These are phyloP conservation scores for Arizona elegans DNA, from an alignment of 2,113 vertebrate species.

Conservation along the genomic window DNA sequence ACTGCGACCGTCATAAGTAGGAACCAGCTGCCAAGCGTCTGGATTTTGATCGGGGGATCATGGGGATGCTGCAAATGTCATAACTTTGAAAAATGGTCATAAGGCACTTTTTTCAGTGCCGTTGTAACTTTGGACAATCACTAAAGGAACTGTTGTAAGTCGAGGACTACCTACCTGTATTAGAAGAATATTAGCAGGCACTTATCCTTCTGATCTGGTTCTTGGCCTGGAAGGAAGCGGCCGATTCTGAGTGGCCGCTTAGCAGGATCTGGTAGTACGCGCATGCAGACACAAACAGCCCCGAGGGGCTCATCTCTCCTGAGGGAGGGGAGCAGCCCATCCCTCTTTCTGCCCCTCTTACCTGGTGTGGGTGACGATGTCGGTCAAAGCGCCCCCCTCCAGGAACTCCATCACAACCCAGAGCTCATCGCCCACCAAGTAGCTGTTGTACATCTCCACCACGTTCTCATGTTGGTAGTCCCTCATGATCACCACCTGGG, in stretches of 20 bases:
- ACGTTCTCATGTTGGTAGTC: conserved; percentile 97
- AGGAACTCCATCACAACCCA: conserved; percentile 99
- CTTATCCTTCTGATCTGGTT: fast-evolving
- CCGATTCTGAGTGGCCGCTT: not conserved
- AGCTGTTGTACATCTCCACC: conserved; percentile 99
- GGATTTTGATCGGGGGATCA: no score
- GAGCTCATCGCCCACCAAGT: conserved; percentile 93
- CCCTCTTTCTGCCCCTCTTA: conserved; percentile 22
- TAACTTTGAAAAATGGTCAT: not conserved
- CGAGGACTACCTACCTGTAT: not conserved
- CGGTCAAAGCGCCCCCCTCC: conserved; percentile 90
- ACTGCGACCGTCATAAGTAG: no score
- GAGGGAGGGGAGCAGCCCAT: not conserved
- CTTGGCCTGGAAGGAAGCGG: not conserved
- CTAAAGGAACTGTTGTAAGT: not conserved
- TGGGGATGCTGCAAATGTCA: no score
- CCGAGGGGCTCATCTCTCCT: fast-evolving
- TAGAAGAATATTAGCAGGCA: no score
- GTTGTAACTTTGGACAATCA: no score
- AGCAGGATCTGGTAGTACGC: no score
- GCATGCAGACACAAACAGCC: no score
- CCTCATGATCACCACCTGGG: conserved; percentile 94
- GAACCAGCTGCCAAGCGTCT: no score
- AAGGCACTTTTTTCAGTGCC: not conserved
- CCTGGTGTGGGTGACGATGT: conserved; percentile 97